Base-by-base conservation (phyloP, 2,888 invertebrate species). In the Serripes groenlandicus region DNA sequence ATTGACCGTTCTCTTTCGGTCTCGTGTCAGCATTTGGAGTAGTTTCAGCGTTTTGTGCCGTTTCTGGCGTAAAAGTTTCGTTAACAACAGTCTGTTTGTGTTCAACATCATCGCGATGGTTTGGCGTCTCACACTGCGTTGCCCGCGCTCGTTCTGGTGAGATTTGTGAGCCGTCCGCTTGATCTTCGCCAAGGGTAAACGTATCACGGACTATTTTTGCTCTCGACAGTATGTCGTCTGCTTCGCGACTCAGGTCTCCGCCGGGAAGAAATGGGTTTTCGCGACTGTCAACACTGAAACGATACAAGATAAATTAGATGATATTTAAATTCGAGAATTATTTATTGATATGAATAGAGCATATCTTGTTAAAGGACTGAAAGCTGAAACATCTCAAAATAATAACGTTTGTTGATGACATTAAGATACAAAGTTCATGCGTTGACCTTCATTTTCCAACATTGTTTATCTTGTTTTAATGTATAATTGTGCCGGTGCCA, bases 231-330 rank as follows among this genome's bases (percentile, higher is more conserved):
- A 99, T 98, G 95, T 98, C 98, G 95, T 99, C 99, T 34, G 99
- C 98, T 95, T 99, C 98, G 92, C 97, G 96, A 93, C 98, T 98
- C 93, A 99, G 96, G 95, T 98, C 98, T 83, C 99, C 98, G 93
- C 98, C 99, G 35, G 98, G 98, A 94, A 98, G 97, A 96, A 99
- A 99, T 78, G 99, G 99, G 95, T 99, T 99, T 95, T 99, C 99
- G 97, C 98, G 98, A 88, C 98, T 98, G 95, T 98, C 98, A 95
- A 97, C 97, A 95, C 98, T 99, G 96, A 21, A 93, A 92, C 66
- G 68, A 85, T 75, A 88, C 26, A 85, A 78, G 66, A 34, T 21
- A 62, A 34, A 58, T 3, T 11, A 7, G 21, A 26, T n/a, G 18
- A 34, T 66, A 66, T 7, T 23, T n/a, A n/a, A n/a, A n/a, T n/a